Evolutionary conservation across 2,113 vertebrate genomes (phyloP).

Genomic region (Emydocephalus ijimae): DNA sequence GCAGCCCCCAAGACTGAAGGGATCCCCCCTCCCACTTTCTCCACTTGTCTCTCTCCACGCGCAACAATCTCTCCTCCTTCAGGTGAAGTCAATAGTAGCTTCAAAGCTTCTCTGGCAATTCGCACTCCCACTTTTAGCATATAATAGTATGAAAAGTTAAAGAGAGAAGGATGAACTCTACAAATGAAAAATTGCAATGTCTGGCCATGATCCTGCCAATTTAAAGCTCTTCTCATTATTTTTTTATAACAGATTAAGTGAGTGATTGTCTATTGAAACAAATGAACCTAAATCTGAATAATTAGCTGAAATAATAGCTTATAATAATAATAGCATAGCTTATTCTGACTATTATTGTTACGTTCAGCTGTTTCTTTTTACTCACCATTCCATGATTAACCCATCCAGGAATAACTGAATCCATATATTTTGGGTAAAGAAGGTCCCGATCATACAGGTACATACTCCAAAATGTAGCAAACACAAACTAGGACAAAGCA

Average conservation of each 20-base stretch:
- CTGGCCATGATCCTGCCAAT: conserved; percentile 2
- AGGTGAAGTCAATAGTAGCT: neutral
- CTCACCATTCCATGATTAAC: conserved; percentile 87
- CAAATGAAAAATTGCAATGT: conserved; percentile 2
- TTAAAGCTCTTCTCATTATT: neutral
- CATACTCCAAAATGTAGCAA: conserved; percentile 80
- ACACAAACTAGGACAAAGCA: conserved; percentile 76
- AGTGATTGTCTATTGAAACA: neutral
- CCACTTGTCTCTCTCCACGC: too few relatives aligned
- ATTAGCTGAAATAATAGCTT: neutral
- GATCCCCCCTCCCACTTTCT: too few relatives aligned
- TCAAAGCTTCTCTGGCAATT: conserved; percentile 29
- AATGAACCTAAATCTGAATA: neutral
- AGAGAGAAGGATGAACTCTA: conserved; percentile 19
- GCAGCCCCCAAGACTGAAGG: too few relatives aligned
- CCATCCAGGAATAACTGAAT: conserved; percentile 80
- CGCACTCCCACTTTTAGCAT: neutral
- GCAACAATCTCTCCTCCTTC: too few relatives aligned
- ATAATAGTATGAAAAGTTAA: neutral
- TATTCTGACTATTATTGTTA: conserved; percentile 19
- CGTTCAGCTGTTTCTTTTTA: conserved; percentile 32
- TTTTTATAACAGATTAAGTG: neutral
- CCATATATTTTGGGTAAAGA: conserved; percentile 79
- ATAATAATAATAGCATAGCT: neutral
- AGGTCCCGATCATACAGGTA: conserved; percentile 82